phyloP scores from a whole-genome alignment of 1,140 invertebrate genomes.

The Samia ricini region DNA sequence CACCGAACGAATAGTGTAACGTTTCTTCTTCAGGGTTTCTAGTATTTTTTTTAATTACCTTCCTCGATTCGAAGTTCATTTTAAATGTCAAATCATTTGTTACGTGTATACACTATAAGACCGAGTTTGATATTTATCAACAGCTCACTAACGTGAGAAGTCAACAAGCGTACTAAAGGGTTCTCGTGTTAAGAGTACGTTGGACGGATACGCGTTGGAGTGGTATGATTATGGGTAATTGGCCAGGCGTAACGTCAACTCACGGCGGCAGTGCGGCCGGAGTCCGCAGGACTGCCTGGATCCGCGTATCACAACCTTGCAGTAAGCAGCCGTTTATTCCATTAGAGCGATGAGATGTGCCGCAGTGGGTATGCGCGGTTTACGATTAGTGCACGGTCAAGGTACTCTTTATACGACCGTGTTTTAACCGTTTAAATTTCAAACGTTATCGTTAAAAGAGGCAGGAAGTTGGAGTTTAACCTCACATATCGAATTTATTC shows the following conservation, averaged over 20 bases:
- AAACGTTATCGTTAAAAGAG: neutral
- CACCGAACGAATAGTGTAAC: slow-evolving; percentile 1
- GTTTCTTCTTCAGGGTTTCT: neutral
- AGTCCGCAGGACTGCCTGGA: slow-evolving; percentile 55
- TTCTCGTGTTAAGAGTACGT: slow-evolving; percentile 61
- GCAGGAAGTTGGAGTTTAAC: neutral
- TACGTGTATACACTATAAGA: slow-evolving; percentile 10
- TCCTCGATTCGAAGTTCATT: slow-evolving; percentile 3
- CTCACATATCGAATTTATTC: neutral
- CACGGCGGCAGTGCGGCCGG: slow-evolving; percentile 41
- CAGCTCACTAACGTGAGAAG: slow-evolving; percentile 15
- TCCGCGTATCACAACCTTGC: slow-evolving; percentile 63
- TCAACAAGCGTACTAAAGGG: slow-evolving; percentile 43
- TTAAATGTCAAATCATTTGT: slow-evolving; percentile 8
- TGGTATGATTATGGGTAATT: slow-evolving; percentile 70
- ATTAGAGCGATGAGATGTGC: slow-evolving; percentile 62
- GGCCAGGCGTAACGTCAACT: slow-evolving; percentile 51
- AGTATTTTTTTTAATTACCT: neutral
- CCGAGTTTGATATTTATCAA: slow-evolving; percentile 15
- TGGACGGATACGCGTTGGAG: slow-evolving; percentile 69
- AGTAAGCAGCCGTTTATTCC: slow-evolving; percentile 67
- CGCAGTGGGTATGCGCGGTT: slow-evolving; percentile 50
- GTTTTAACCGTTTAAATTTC: neutral
- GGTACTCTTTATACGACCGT: slow-evolving; percentile 50
- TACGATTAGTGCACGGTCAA: slow-evolving; percentile 66